Percentiles rank a stretch among this genome's conserved stretches.
Evolutionary conservation across 1,140 invertebrate genomes (phyloP).

Genomic region (Drosophila simulans): DNA sequence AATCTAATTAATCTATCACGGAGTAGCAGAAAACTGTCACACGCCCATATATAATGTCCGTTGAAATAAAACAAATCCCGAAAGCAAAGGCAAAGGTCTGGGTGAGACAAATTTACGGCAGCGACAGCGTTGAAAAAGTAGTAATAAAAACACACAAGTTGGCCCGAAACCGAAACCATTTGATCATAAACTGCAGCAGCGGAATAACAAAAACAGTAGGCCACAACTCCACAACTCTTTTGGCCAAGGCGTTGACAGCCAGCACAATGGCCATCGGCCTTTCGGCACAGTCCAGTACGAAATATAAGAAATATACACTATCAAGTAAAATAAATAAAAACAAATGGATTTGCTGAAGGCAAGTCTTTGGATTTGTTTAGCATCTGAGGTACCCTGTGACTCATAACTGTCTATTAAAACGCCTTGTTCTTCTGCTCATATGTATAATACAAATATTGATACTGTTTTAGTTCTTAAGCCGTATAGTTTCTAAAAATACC

Average conservation of each 20-base stretch:
- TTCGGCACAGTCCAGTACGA: constrained; percentile 11
- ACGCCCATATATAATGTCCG: constrained; percentile 51
- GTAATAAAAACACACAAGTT: constrained; percentile 20
- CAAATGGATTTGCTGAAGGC: constrained; percentile 18
- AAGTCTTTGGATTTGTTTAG: background rate
- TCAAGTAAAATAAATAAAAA: constrained; percentile 41
- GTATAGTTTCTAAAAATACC: too few relatives aligned
- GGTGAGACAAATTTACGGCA: constrained; percentile 51
- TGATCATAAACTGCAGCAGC: constrained; percentile 51
- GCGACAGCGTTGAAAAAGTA: constrained; percentile 11
- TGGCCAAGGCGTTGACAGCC: constrained; percentile 25
- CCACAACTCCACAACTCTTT: constrained; percentile 24
- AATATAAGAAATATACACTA: constrained; percentile 35
- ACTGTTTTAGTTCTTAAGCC: too few relatives aligned
- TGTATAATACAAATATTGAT: too few relatives aligned
- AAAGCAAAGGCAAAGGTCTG: constrained; percentile 51
- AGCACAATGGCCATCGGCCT: constrained; percentile 33
- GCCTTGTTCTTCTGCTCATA: too few relatives aligned
- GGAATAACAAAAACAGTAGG: constrained; percentile 26
- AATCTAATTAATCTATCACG: constrained; percentile 57
- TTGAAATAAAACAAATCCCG: background rate
- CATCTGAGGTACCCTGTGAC: constrained; percentile 7
- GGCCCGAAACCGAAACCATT: constrained; percentile 28
- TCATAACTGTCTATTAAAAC: background rate
- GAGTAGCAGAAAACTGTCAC: constrained; percentile 49